Evolutionary conservation across 2,888 invertebrate genomes (phyloP).

Genomic region (Ptychoptera contaminata): DNA sequence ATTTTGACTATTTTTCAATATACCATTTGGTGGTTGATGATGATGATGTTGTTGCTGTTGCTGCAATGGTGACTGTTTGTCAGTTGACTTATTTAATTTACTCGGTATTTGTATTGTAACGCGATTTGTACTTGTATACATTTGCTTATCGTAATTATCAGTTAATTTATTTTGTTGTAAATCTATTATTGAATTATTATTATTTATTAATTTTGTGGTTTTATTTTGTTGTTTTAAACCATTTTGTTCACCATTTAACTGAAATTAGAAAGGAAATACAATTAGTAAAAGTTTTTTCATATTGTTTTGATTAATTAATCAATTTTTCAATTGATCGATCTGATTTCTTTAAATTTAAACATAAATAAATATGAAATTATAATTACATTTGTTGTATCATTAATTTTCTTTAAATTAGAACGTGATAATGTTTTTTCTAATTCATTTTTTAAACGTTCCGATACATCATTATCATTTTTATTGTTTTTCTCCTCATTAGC

Average conservation of each 20-base stretch:
- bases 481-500: constrained; percentile 8
- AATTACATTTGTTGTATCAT: constrained; percentile 41
- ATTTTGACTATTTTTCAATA: constrained; percentile 32
- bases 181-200: not conserved
- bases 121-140: constrained; percentile 11
- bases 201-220: not conserved
- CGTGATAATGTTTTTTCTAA: constrained; percentile 58
- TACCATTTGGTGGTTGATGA: constrained; percentile 28
- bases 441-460: constrained; percentile 55
- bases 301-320: not conserved
- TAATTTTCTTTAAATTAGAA: constrained; percentile 58
- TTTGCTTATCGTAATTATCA: constrained; percentile 3
- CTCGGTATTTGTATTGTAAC: constrained; percentile 13
- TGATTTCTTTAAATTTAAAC: not conserved
- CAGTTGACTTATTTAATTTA: constrained; percentile 17
- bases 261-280: constrained; percentile 9
- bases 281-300: not conserved
- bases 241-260: constrained; percentile 1
- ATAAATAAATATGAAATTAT: not conserved
- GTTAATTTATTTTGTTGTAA: not conserved
- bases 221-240: constrained; percentile 13
- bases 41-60: constrained; percentile 3
- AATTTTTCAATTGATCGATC: not conserved
- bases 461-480: constrained; percentile 29
- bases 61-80: too few species aligned